Conservation (phyloP, 2,888 invertebrate species). For the Tipula vernalis region DNA sequence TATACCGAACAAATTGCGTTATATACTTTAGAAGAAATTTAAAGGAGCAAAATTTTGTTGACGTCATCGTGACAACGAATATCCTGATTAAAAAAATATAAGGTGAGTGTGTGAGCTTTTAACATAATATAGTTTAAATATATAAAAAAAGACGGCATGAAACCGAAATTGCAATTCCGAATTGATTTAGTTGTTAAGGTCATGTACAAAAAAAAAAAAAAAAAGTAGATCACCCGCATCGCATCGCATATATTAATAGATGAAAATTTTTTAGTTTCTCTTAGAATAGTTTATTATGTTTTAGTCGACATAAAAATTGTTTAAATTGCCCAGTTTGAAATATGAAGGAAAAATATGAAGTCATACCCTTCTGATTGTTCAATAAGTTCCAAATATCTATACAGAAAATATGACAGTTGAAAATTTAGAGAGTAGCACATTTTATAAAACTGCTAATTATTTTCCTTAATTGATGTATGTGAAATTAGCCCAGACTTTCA, state of each 20-base stretch:
- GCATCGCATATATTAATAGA: not conserved
- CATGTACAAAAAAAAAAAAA: not conserved
- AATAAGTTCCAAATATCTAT: no score
- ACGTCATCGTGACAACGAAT: not conserved
- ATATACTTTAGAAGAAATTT: not conserved
- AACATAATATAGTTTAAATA: not conserved
- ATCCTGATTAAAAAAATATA: not conserved
- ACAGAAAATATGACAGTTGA: no score
- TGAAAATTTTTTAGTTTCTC: not conserved
- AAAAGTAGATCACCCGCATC: no score
- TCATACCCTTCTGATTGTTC: no score
- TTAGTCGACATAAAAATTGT: no score
- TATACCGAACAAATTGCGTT: not conserved
- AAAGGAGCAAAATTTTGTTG: not conserved
- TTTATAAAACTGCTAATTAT: no score
- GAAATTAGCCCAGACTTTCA: no score
- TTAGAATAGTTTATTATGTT: not conserved
- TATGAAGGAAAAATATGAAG: no score
- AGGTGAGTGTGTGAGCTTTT: not conserved
- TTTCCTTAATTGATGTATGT: no score
- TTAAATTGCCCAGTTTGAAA: no score
- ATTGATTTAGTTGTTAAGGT: not conserved
- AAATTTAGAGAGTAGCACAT: no score
- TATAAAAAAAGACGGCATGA: not conserved
- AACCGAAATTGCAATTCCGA: not conserved